Conservation (phyloP, 2,888 invertebrate genomes). For the Netelia fuscicornis region DNA sequence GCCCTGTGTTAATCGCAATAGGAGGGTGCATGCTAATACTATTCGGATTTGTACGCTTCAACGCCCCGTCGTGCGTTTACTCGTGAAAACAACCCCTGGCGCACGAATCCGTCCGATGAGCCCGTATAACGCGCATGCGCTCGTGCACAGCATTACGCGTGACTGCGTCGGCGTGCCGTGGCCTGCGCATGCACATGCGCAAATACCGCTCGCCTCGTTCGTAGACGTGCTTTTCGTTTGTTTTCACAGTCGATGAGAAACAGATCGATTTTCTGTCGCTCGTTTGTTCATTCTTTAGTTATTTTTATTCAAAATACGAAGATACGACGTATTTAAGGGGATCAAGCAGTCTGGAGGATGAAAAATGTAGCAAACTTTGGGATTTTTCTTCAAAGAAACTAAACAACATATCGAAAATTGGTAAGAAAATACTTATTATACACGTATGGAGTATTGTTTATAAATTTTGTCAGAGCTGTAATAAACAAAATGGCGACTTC, state of each 20-base stretch:
- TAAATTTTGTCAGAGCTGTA: no score
- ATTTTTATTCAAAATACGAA: background rate
- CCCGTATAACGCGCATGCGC: constrained; percentile 58
- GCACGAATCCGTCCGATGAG: constrained; percentile 23
- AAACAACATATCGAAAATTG: no score
- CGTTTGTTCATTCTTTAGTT: background rate
- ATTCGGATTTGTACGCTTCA: constrained; percentile 76
- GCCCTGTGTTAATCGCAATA: constrained; percentile 53
- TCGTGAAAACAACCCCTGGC: constrained; percentile 74
- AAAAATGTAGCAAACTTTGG: no score
- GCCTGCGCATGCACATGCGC: constrained; percentile 40
- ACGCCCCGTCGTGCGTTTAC: constrained; percentile 76
- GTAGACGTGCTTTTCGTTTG: constrained; percentile 13
- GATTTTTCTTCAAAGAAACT: no score
- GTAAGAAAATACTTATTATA: no score
- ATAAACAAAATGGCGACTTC: no score
- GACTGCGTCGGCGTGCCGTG: constrained; percentile 37
- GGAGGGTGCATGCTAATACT: constrained; percentile 70
- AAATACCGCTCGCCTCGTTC: background rate
- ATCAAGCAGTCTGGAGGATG: no score
- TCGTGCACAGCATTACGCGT: constrained; percentile 29
- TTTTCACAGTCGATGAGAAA: background rate
- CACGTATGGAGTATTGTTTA: no score
- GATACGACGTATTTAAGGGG: background rate
- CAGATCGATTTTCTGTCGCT: constrained; percentile 37